Conservation (phyloP, 1,140 invertebrate species). For the Danaus plexippus region DNA sequence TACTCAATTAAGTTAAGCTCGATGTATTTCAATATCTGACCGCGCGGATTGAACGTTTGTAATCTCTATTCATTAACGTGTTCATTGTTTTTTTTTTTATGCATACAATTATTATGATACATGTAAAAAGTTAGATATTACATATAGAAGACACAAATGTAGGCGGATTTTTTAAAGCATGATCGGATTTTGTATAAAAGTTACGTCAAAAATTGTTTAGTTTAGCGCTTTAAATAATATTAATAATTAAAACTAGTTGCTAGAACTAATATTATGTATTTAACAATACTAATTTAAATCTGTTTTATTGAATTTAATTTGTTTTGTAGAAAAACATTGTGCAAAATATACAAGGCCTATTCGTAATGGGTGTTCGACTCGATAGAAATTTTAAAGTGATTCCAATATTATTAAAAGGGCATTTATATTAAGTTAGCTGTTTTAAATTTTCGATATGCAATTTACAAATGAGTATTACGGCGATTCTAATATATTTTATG, state of each 20-base stretch:
- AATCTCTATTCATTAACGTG: conserved; percentile 47
- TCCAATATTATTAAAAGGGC: conserved; percentile 1
- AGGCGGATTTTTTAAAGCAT: no score
- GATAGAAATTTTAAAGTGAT: no score
- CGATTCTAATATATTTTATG: conserved; percentile 21
- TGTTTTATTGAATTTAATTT: no score
- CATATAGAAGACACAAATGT: conserved; percentile 18
- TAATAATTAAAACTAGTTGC: no score
- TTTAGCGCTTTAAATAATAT: not conserved
- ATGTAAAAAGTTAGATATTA: conserved; percentile 48
- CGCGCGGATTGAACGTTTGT: conserved; percentile 22
- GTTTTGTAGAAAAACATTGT: no score
- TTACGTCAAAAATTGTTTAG: not conserved
- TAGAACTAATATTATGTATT: no score
- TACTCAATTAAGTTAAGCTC: conserved; percentile 22
- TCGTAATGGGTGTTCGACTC: no score
- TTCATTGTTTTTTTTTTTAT: conserved; percentile 31
- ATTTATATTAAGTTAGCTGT: conserved; percentile 3
- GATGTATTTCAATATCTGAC: conserved; percentile 11
- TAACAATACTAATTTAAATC: no score
- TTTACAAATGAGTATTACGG: conserved; percentile 5
- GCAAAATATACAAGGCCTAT: no score
- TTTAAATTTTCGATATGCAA: conserved; percentile 11
- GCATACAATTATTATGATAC: conserved; percentile 14
- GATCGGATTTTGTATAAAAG: not conserved